Evolutionary conservation across 2,113 vertebrate species (phyloP), one percentile per base, ranked within the genome.

Genomic region (Ellobius talpinus): DNA sequence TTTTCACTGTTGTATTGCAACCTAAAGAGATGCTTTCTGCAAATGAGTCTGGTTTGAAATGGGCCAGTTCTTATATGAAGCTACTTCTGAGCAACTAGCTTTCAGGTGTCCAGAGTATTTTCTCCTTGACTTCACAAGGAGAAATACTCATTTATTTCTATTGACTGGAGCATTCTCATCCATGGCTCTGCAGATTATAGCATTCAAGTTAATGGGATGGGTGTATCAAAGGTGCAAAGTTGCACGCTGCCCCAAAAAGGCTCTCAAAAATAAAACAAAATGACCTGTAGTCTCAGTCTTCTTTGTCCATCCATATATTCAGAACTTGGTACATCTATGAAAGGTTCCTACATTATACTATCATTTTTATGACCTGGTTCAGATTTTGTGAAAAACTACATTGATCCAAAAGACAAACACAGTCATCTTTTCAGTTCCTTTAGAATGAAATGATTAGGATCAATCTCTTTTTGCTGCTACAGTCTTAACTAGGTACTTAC

Each of bases 1-100:
- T 70, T 9, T 65, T 93, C 14, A 65, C 7, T 82, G 3, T 82
- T 76, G 65, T 4, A 68, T 4, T 90, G 3, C 50, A 94, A 94
- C 84, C 7, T 9, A 81, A 72, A 93, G 42, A 72, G 55, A 13
- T 45, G 5, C 0, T 94, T n/a, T 91, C 13, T n/a, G 78, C 47
- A 66, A 77, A 77, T 63, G 23, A 87, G 16, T 9, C 5, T 8
- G 4, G 4, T 55, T 95, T 91, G 19, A 82, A 89, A 96, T 13
- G 31, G 58, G n/a, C 39, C 66, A 23, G 39, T 63, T 89, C 82
- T 90, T 95, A 91, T 89, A 65, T 72, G 47, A 92, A 47, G 39
- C 23, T 33, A 4, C 45, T 95, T 90, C 26, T 29, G 52, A 87
- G 14, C n/a, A 93, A 78, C 19, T 23, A 21, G 6, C 33, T 84